Evolutionary conservation across 2,113 vertebrate species (phyloP).

Genomic region (Neoarius graeffei): DNA sequence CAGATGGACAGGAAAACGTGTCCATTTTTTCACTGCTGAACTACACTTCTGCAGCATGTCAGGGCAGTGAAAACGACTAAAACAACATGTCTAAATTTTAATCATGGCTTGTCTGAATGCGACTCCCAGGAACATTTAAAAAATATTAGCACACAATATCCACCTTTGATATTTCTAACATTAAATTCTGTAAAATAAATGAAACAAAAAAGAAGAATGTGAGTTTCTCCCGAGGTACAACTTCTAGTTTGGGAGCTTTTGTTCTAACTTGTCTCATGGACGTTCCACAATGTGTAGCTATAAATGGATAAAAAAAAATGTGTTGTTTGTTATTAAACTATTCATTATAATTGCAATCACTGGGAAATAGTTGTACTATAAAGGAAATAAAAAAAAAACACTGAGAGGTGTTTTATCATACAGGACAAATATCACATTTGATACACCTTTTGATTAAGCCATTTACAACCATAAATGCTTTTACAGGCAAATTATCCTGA

Average conservation of each 20-base stretch:
- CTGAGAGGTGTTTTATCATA: neutral
- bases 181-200: too few relatives aligned
- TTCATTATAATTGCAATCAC: neutral
- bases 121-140: too few relatives aligned
- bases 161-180: too few relatives aligned
- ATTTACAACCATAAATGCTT: neutral
- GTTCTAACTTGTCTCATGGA: neutral
- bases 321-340: neutral
- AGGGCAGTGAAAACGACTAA: too few relatives aligned
- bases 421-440: neutral
- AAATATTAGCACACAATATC: too few relatives aligned
- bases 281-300: neutral
- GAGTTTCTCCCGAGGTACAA: too few relatives aligned
- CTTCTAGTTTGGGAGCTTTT: neutral
- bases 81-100: too few relatives aligned
- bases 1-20: too few relatives aligned
- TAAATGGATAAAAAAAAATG: neutral
- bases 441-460: neutral
- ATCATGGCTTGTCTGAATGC: too few relatives aligned
- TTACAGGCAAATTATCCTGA: neutral
- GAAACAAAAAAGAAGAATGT: too few relatives aligned
- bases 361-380: neutral
- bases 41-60: too few relatives aligned
- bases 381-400: neutral
- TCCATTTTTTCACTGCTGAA: too few relatives aligned